Conservation (phyloP, 2,113 vertebrate species). For the Speoplatyrhinus poulsoni region DNA sequence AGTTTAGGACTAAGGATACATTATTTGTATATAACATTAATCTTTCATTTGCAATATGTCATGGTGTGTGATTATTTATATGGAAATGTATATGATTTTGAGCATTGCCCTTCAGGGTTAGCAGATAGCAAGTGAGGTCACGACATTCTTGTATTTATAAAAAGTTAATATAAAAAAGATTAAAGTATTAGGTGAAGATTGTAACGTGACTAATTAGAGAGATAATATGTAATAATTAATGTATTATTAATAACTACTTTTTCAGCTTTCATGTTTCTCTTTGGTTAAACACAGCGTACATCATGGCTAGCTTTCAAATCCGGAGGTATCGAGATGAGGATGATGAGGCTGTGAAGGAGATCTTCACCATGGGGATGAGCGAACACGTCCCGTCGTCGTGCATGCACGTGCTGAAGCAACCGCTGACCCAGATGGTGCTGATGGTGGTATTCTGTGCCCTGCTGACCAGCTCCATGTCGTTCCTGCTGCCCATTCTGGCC, state of each 20-base stretch:
- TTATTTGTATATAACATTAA: too few species aligned
- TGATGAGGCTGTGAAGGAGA: constrained; percentile 64
- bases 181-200: too few species aligned
- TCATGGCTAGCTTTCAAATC: constrained; percentile 71
- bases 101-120: too few species aligned
- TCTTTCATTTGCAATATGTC: too few species aligned
- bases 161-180: too few species aligned
- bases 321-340: constrained; percentile 69
- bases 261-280: neutral
- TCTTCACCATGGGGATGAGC: constrained; percentile 75
- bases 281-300: constrained; percentile 23
- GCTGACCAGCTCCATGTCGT: constrained; percentile 70
- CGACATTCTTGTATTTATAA: too few species aligned
- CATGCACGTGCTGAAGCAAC: constrained; percentile 75
- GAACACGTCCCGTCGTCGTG: constrained; percentile 76
- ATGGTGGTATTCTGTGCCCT: constrained; percentile 69
- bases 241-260: neutral
- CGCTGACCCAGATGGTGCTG: constrained; percentile 70
- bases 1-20: too few species aligned
- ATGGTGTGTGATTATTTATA: too few species aligned
- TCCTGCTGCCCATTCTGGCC: constrained; percentile 71
- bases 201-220: neutral
- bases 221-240: neutral
- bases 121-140: too few species aligned
- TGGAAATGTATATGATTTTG: too few species aligned